These are phyloP conservation scores for Lithobates sylvaticus DNA, from an alignment of 2,797 vertebrate species.

Conservation along the genomic window DNA sequence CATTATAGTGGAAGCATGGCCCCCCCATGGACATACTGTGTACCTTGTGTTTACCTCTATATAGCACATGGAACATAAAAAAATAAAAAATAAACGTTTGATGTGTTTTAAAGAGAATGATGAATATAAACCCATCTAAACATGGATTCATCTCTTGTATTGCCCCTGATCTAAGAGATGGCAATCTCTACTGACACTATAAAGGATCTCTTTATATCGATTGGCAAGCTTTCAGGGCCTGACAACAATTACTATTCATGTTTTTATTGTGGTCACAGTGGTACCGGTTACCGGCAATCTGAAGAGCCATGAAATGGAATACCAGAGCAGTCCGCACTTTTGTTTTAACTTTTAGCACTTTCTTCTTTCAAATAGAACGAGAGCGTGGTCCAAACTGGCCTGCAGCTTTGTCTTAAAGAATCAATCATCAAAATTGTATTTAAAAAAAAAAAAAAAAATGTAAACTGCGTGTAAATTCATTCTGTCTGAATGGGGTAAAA, in stretches of 20 bases:
- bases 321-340: neutral
- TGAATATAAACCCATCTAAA: slow-evolving; percentile 11
- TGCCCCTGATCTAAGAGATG: slow-evolving; percentile 21
- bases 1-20: no score
- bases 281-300: neutral
- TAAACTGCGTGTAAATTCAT: no score
- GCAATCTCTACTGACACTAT: slow-evolving; percentile 22
- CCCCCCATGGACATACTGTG: no score
- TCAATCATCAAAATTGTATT: no score
- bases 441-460: no score
- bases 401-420: no score
- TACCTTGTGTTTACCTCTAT: no score
- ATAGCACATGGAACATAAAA: neutral
- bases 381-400: neutral
- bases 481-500: no score
- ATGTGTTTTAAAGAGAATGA: neutral
- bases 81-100: neutral
- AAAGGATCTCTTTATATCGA: slow-evolving; percentile 9
- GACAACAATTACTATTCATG: slow-evolving; percentile 34
- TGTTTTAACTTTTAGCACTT: neutral
- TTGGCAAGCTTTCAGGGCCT: neutral
- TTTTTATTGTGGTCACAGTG: slow-evolving; percentile 23
- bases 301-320: slow-evolving; percentile 29
- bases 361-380: neutral
- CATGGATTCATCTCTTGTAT: slow-evolving; percentile 9